Percentiles rank a stretch among this genome's conserved stretches.
Evolutionary conservation across 2,888 invertebrate species (phyloP).

Genomic region (Taphrorychus bicolor): DNA sequence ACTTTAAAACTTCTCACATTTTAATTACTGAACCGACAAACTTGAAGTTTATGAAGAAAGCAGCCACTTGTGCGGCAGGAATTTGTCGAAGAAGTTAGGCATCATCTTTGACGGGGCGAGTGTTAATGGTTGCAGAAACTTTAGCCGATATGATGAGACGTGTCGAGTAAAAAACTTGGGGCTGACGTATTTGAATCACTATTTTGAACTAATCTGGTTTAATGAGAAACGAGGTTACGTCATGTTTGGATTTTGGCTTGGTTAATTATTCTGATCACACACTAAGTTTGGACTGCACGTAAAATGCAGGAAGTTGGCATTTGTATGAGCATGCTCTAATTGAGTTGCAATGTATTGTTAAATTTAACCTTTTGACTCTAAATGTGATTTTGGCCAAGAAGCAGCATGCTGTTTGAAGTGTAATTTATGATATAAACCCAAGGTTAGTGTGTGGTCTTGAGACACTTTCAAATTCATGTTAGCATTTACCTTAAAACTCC

Average conservation of each 20-base stretch:
- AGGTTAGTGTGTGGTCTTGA: no score
- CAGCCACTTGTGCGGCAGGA: background rate
- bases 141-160: no score
- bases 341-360: background rate
- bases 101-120: no score
- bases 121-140: no score
- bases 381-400: no score
- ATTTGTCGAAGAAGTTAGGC: background rate
- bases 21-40: background rate
- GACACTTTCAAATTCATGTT: no score
- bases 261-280: background rate
- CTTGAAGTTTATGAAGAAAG: background rate
- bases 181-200: no score
- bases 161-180: no score
- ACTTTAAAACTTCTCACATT: conserved; percentile 5
- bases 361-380: background rate
- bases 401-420: no score
- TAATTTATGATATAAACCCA: no score
- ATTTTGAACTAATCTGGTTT: no score
- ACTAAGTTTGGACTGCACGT: background rate
- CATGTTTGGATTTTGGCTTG: background rate
- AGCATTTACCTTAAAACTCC: no score
- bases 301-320: background rate
- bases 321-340: background rate
- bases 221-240: background rate